Percentiles rank a stretch among this genome's conserved stretches.
Evolutionary conservation across 2,797 vertebrate species (phyloP).

Genomic region (Paguma larvata): DNA sequence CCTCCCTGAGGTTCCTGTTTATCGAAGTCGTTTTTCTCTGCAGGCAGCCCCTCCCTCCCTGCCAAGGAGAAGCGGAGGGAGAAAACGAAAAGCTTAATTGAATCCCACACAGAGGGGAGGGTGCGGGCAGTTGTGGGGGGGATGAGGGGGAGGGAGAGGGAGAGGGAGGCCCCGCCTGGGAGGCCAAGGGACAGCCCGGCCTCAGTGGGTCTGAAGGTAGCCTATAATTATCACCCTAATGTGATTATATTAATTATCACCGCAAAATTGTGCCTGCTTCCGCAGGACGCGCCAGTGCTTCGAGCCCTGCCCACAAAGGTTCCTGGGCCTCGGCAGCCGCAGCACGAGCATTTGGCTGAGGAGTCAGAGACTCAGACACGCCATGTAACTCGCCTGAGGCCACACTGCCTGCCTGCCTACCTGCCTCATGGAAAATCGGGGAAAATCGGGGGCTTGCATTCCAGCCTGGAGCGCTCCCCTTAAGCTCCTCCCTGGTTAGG

Average conservation of each 20-base stretch:
- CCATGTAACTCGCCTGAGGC: not conserved
- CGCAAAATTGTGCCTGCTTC: not conserved
- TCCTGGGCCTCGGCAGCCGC: not conserved
- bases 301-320: not conserved
- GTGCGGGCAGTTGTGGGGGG: not conserved
- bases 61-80: not conserved
- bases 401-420: not conserved
- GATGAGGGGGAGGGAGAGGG: not conserved
- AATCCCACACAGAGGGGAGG: not conserved
- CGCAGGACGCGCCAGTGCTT: rapidly evolving
- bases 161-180: not conserved
- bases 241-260: not conserved
- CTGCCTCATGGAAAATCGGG: no score
- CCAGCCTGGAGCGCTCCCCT: rapidly evolving
- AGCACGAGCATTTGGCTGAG: not conserved
- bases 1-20: not conserved
- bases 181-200: not conserved
- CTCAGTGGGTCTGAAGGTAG: not conserved
- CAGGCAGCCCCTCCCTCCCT: not conserved
- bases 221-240: not conserved
- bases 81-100: constrained; percentile 23
- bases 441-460: not conserved
- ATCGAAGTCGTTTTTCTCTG: constrained; percentile 8
- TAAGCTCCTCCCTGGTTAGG: rapidly evolving
- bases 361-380: not conserved